Percentiles rank a stretch among this genome's conserved stretches.
Conservation (phyloP, 2,888 invertebrate genomes). For the Corythucha ciliata region DNA sequence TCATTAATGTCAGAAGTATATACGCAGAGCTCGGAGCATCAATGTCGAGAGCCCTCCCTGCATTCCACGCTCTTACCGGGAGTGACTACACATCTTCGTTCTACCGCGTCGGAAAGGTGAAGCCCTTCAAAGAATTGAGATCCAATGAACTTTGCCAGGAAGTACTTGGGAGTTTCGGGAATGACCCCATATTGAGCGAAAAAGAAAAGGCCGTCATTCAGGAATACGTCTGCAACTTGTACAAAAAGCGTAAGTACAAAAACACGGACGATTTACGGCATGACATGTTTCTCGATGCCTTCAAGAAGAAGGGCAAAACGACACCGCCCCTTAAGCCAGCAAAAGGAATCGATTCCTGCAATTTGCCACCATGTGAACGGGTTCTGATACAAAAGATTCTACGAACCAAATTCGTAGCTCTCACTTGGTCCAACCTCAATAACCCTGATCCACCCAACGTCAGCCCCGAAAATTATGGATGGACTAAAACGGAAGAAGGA, state of each 20-base stretch:
- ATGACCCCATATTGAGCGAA: too few species aligned
- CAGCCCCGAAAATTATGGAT: conserved; percentile 8
- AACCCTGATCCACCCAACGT: conserved; percentile 2
- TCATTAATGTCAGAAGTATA: conserved; percentile 9
- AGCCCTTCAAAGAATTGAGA: conserved; percentile 8
- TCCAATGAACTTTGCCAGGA: not conserved
- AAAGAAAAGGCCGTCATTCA: too few species aligned
- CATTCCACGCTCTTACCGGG: conserved; percentile 17
- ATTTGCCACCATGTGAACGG: conserved; percentile 12
- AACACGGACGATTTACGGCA: conserved; percentile 1
- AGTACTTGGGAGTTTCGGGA: too few species aligned
- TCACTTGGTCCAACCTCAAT: conserved; percentile 1
- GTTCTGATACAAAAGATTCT: conserved; percentile 1
- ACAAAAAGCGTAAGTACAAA: not conserved
- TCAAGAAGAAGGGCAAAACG: not conserved
- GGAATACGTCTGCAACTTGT: conserved; percentile 1
- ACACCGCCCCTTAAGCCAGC: not conserved
- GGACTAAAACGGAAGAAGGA: too few species aligned
- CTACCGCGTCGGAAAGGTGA: conserved; percentile 13
- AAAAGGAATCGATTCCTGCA: conserved; percentile 9
- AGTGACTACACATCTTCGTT: conserved; percentile 19
- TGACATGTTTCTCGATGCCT: conserved; percentile 7
- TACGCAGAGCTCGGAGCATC: not conserved
- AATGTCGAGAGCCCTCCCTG: conserved; percentile 11
- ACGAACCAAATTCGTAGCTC: conserved; percentile 4